Conservation (phyloP, 2,888 invertebrate species). For the Teleiodes luculella region DNA sequence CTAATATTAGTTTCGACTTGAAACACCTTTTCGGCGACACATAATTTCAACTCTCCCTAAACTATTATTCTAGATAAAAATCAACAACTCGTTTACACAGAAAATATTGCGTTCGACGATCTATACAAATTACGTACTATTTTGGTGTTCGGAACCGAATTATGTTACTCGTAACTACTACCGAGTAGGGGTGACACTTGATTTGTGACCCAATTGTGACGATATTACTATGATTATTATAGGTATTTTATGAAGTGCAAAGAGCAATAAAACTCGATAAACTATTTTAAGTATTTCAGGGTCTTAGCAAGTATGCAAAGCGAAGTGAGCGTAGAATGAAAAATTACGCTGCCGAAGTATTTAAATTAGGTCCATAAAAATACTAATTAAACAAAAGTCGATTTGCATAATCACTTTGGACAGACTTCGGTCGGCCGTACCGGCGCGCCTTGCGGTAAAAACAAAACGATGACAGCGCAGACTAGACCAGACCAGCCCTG, state of each 20-base stretch:
- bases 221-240: background rate
- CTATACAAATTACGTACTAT: constrained; percentile 67
- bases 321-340: background rate
- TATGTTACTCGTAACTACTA: constrained; percentile 42
- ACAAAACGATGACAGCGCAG: background rate
- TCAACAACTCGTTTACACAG: constrained; percentile 64
- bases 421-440: background rate
- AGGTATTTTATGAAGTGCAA: background rate
- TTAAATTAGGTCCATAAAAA: background rate
- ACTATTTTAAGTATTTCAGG: too few relatives aligned
- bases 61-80: constrained; percentile 45
- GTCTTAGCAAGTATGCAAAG: too few relatives aligned
- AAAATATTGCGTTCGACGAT: constrained; percentile 63
- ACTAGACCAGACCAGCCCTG: background rate
- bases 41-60: constrained; percentile 20
- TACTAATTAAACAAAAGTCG: constrained; percentile 3
- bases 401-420: constrained; percentile 3
- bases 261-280: background rate
- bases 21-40: constrained; percentile 2
- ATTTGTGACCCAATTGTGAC: constrained; percentile 25
- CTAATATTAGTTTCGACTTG: background rate
- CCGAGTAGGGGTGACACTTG: constrained; percentile 32
- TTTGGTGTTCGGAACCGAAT: constrained; percentile 70
- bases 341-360: background rate
- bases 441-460: background rate